Conservation (phyloP, 2,113 vertebrate genomes). For the Corythoichthys intestinalis region DNA sequence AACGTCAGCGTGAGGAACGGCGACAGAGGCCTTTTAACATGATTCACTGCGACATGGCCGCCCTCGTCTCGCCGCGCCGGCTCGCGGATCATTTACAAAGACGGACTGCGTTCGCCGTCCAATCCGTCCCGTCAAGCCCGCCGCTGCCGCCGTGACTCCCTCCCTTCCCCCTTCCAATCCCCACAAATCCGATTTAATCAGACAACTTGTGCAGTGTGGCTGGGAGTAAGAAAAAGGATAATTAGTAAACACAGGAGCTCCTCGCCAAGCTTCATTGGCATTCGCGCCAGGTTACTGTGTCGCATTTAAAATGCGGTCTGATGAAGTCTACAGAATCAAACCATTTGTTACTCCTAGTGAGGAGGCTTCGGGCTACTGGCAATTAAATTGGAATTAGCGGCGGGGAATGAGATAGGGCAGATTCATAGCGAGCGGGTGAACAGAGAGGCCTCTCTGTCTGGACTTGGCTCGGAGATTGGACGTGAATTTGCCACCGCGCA, state of each 20-base stretch:
- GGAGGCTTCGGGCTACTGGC: constrained; percentile 99
- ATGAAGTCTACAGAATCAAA: constrained; percentile 99
- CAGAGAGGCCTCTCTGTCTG: constrained; percentile 52
- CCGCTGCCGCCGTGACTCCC: constrained; percentile 67
- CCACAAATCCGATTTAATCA: constrained; percentile 99
- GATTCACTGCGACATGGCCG: constrained; percentile 86
- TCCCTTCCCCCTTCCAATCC: constrained; percentile 82
- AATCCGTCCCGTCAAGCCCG: constrained; percentile 69
- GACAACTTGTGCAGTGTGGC: constrained; percentile 95
- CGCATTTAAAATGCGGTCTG: constrained; percentile 99
- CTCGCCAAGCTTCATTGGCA: constrained; percentile 98
- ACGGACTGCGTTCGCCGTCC: constrained; percentile 47
- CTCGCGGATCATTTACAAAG: constrained; percentile 79
- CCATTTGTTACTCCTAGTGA: constrained; percentile 99
- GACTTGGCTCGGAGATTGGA: constrained; percentile 49
- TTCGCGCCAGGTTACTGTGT: constrained; percentile 99
- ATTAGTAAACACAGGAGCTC: constrained; percentile 99
- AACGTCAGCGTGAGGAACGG: constrained; percentile 47
- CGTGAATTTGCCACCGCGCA: constrained; percentile 33
- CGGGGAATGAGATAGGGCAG: constrained; percentile 99
- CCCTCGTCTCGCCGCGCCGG: constrained; percentile 70
- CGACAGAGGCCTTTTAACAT: constrained; percentile 74
- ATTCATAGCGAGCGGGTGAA: constrained; percentile 89
- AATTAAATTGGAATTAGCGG: constrained; percentile 99
- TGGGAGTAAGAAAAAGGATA: constrained; percentile 93